Conservation (phyloP, 1,140 invertebrate species). For the Papilio helenus region DNA sequence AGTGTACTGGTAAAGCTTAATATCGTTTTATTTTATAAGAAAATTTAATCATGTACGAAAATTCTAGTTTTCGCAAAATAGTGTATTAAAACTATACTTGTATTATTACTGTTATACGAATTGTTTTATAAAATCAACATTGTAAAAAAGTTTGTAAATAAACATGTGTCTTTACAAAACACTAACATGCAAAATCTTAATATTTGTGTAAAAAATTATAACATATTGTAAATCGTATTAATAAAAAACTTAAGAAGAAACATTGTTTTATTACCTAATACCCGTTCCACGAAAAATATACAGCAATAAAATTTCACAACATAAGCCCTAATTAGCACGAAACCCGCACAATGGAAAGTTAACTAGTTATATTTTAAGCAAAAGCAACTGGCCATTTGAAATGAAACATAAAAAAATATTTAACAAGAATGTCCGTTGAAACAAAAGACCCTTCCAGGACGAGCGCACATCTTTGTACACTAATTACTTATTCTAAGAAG, state of each 20-base stretch:
- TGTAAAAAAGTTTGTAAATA: not conserved
- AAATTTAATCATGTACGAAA: not conserved
- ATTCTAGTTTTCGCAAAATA: too few relatives aligned
- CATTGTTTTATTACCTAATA: not conserved
- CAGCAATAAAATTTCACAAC: slow-evolving; percentile 20
- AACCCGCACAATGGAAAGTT: slow-evolving; percentile 33
- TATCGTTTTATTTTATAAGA: not conserved
- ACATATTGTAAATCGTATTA: not conserved
- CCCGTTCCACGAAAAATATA: not conserved
- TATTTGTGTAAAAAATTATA: not conserved
- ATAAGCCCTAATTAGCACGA: slow-evolving; percentile 32
- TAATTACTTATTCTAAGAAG: slow-evolving; percentile 34
- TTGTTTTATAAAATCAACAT: not conserved
- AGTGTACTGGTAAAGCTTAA: not conserved
- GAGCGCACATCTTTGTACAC: slow-evolving; percentile 28
- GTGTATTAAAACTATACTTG: too few relatives aligned
- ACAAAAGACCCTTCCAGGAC: slow-evolving; percentile 33
- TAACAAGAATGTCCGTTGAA: slow-evolving; percentile 36
- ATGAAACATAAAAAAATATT: slow-evolving; percentile 34
- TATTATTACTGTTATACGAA: too few relatives aligned
- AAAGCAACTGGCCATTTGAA: slow-evolving; percentile 37
- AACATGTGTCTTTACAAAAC: too few relatives aligned
- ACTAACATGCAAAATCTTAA: not conserved
- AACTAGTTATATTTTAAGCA: slow-evolving; percentile 38
- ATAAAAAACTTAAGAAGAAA: not conserved